phyloP scores from a whole-genome alignment of 2,113 vertebrate species.

The Oncorhynchus keta region DNA sequence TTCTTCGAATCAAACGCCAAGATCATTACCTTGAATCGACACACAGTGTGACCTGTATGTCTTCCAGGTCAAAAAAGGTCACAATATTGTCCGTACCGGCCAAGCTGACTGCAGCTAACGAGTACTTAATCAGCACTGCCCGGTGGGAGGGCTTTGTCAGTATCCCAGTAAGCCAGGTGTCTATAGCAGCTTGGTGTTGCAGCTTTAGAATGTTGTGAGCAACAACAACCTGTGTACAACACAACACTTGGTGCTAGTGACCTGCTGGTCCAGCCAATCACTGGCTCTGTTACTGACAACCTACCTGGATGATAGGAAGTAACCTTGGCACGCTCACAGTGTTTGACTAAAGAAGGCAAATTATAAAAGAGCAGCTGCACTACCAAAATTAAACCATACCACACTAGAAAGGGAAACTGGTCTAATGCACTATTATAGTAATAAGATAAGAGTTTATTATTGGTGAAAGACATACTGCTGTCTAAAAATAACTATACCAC shows the following conservation, averaged over 20 bases:
- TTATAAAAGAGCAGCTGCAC: neutral
- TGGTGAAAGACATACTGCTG: neutral
- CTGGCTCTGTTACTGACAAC: slow-evolving; percentile 40
- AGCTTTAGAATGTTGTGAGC: slow-evolving; percentile 32
- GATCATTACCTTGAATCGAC: slow-evolving; percentile 32
- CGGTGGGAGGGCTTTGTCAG: slow-evolving; percentile 24
- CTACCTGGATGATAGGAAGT: too few species aligned
- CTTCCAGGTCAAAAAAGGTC: slow-evolving; percentile 43
- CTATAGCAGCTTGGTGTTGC: slow-evolving; percentile 54
- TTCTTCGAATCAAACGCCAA: slow-evolving; percentile 41
- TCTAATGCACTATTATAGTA: neutral
- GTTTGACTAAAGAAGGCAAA: slow-evolving; percentile 4
- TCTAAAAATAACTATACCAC: neutral
- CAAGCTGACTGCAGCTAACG: slow-evolving; percentile 10
- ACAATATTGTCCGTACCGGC: slow-evolving; percentile 28
- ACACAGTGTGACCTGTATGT: slow-evolving; percentile 40
- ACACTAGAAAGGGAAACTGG: too few species aligned
- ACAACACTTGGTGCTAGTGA: slow-evolving; percentile 55
- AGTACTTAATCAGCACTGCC: slow-evolving; percentile 50
- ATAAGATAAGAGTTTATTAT: neutral
- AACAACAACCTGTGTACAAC: slow-evolving; percentile 31
- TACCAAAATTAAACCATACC: neutral
- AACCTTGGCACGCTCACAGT: neutral
- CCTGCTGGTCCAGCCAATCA: slow-evolving; percentile 36
- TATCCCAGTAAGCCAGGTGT: slow-evolving; percentile 62